Base-by-base conservation (phyloP, 2,113 vertebrate species). In the Aramus guarauna region DNA sequence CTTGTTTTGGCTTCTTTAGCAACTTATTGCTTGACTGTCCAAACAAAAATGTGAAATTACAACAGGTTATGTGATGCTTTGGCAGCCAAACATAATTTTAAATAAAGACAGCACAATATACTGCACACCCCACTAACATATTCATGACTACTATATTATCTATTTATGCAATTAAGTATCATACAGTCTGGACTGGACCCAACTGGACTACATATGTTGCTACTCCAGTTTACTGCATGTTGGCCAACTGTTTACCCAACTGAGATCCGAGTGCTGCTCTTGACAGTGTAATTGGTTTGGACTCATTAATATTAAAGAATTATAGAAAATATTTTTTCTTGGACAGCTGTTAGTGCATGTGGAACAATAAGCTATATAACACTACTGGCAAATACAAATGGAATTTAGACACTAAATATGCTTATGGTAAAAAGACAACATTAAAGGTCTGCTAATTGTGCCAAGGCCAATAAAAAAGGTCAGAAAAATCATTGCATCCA, bases 191-290 rank as follows among this genome's bases (percentile, higher is more conserved):
- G 95, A 96, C 90, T 72, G 80, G 90, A 93, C 95, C 92, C 95
- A 97, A 95, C 53, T 36, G 94, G 94, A 93, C 94, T 95, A 94
- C 95, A 97, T 97, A 97, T 96, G 95, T 85, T 93, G 73, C 79
- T 96, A 90, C 90, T 95, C 79, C 73, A 95, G 92, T 95, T 96
- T 97, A 92, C 50, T 92, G 72, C 85, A 59, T 85, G 71, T 95
- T 94, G 93, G 96, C 97, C 94, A 94, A 94, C 93, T 97, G 96
- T 97, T 97, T 96, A 97, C 90, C 90, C 95, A 97, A 97, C 96
- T 94, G 93, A 96, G 90, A 93, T 92, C 37, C 0, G 17, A 94
- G 88, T 63, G 92, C 90, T 94, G 92, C 94, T 96, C 92, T 89
- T 86, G 76, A 95, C 84, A 94, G 84, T 27, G 27, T 92, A 96